A percentile compares a stretch with the other conserved stretches of the same genome.
These are phyloP conservation scores for Rhabdornis inornatus DNA, from an alignment of 2,113 vertebrate species.

Conservation along the genomic window DNA sequence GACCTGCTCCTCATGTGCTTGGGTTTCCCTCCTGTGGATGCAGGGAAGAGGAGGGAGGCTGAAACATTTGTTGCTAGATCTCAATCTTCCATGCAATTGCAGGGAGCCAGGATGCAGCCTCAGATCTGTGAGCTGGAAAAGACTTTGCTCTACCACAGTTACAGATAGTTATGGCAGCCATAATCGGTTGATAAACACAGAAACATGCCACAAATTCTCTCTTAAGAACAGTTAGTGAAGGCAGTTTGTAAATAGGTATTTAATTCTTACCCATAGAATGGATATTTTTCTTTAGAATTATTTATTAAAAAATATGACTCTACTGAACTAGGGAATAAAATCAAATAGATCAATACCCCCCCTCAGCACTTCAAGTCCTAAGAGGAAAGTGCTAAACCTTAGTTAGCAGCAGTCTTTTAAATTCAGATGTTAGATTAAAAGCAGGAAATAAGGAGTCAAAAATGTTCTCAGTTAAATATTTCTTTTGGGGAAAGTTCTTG, in stretches of 20 bases:
- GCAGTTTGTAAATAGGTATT: not conserved
- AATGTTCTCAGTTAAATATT: not conserved
- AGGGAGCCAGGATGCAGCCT: not conserved
- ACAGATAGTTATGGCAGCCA: not conserved
- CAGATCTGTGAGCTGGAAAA: not conserved
- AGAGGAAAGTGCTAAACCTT: not conserved
- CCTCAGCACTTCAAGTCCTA: not conserved
- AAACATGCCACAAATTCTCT: not conserved
- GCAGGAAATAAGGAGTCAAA: not conserved
- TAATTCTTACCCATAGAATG: not conserved
- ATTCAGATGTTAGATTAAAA: not conserved
- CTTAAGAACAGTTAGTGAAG: not conserved
- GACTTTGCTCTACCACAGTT: not conserved
- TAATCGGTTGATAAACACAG: not conserved
- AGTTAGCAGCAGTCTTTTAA: not conserved
- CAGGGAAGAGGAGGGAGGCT: not conserved
- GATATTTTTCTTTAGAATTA: not conserved
- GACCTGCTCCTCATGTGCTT: not conserved
- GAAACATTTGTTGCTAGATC: not conserved
- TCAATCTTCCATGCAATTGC: not conserved
- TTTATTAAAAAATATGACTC: not conserved
- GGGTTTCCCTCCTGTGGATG: not conserved
- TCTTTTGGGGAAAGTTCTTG: not conserved
- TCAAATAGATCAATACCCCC: not conserved
- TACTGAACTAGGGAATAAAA: not conserved